phyloP scores from a whole-genome alignment of 2,113 vertebrate genomes.

The Verasper variegatus region DNA sequence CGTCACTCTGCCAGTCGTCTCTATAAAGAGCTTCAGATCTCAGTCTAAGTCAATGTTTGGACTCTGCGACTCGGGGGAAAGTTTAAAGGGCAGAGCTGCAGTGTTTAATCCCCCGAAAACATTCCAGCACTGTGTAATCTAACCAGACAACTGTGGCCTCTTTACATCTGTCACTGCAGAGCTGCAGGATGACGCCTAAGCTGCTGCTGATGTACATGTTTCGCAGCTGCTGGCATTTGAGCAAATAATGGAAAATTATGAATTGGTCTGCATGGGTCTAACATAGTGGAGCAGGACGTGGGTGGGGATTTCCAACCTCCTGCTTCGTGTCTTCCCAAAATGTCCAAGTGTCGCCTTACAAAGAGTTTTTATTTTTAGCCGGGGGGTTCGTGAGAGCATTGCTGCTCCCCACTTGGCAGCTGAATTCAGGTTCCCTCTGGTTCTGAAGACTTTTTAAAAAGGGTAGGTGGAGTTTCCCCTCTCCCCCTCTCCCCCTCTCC shows the following conservation, averaged over 20 bases:
- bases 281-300: slow-evolving; percentile 9
- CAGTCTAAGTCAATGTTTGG: slow-evolving; percentile 49
- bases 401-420: slow-evolving; percentile 7
- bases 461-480: slow-evolving; percentile 58
- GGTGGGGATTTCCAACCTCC: slow-evolving; percentile 68
- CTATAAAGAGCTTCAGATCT: slow-evolving; percentile 57
- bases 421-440: slow-evolving; percentile 79
- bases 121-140: slow-evolving; percentile 48
- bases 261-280: slow-evolving; percentile 17
- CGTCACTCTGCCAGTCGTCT: neutral
- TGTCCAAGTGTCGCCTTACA: slow-evolving; percentile 90
- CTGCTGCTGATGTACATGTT: slow-evolving; percentile 45
- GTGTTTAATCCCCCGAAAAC: slow-evolving; percentile 49
- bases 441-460: slow-evolving; percentile 68
- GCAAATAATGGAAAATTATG: slow-evolving; percentile 37
- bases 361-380: slow-evolving; percentile 84
- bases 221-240: slow-evolving; percentile 28
- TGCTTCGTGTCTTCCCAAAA: slow-evolving; percentile 81
- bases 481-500: slow-evolving; percentile 25
- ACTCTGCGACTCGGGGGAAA: slow-evolving; percentile 45
- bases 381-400: slow-evolving; percentile 41
- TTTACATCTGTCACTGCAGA: slow-evolving; percentile 15
- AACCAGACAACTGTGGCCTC: slow-evolving; percentile 31
- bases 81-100: slow-evolving; percentile 45
- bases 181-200: slow-evolving; percentile 4